Conservation (phyloP, 2,888 invertebrate genomes). For the Chrysolina americana region DNA sequence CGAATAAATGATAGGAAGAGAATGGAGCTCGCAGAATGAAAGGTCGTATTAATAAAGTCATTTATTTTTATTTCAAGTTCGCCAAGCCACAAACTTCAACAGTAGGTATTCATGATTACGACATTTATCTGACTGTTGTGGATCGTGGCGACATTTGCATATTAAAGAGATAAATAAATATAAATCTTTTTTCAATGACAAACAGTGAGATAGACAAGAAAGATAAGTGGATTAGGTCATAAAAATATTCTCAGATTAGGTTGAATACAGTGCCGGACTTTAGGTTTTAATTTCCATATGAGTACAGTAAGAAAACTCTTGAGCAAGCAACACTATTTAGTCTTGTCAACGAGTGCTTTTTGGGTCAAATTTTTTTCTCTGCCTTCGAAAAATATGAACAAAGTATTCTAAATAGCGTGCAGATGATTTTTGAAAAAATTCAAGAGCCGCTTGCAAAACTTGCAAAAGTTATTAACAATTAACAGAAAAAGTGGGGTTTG, state of each 20-base stretch:
- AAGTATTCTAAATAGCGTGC: too few relatives aligned
- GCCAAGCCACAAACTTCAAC: neutral
- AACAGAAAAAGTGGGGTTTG: too few relatives aligned
- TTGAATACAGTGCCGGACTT: neutral
- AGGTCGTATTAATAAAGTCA: constrained; percentile 9
- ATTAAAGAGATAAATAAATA: constrained; percentile 19
- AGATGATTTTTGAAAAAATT: too few relatives aligned
- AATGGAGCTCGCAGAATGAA: neutral
- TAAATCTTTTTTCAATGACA: constrained; percentile 19
- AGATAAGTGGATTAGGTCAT: constrained; percentile 15
- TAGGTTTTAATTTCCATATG: neutral
- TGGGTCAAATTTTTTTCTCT: too few relatives aligned
- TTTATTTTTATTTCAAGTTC: constrained; percentile 2
- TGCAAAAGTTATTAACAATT: too few relatives aligned
- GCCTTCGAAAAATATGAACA: too few relatives aligned
- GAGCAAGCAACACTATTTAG: too few relatives aligned
- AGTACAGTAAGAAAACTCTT: too few relatives aligned
- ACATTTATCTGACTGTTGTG: neutral
- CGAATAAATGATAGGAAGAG: neutral
- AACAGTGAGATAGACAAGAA: neutral
- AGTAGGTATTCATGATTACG: neutral
- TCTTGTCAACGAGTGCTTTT: too few relatives aligned
- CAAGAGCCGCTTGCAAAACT: too few relatives aligned
- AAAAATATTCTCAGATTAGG: neutral
- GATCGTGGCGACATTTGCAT: constrained; percentile 18